Conservation (phyloP, 2,888 invertebrate genomes). For the Gisinianus flammeolus region DNA sequence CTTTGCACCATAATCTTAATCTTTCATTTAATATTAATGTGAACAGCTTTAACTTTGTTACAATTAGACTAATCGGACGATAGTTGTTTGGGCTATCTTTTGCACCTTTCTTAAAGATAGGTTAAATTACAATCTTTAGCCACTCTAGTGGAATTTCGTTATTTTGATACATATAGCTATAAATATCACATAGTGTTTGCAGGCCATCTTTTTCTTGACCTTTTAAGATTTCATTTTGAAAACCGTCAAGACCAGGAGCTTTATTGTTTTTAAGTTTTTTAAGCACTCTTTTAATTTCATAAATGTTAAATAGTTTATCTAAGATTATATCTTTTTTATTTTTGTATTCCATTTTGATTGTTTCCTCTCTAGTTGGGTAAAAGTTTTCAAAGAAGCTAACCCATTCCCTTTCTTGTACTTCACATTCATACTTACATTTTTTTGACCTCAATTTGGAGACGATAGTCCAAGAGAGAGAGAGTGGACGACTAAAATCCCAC, state of each 20-base stretch:
- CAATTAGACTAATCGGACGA: neutral
- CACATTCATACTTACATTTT: neutral
- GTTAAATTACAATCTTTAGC: neutral
- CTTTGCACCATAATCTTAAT: neutral
- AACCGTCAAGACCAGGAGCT: neutral
- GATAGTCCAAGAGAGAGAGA: neutral
- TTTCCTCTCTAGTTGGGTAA: neutral
- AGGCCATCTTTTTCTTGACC: neutral
- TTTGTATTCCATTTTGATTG: neutral
- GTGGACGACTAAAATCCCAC: no score
- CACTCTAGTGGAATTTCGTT: neutral
- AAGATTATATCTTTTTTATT: neutral
- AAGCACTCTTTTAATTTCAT: neutral
- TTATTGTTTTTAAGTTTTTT: constrained; percentile 3
- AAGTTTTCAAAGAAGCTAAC: neutral
- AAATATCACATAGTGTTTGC: neutral
- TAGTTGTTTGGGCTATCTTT: neutral
- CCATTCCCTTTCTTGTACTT: neutral
- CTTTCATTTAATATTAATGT: neutral
- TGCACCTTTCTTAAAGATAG: neutral
- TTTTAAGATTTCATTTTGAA: neutral
- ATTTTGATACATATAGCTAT: neutral
- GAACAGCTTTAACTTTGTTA: neutral
- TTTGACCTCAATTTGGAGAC: neutral
- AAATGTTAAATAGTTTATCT: neutral